Conservation (phyloP, 2,797 vertebrate species). For the Gouania willdenowi region DNA sequence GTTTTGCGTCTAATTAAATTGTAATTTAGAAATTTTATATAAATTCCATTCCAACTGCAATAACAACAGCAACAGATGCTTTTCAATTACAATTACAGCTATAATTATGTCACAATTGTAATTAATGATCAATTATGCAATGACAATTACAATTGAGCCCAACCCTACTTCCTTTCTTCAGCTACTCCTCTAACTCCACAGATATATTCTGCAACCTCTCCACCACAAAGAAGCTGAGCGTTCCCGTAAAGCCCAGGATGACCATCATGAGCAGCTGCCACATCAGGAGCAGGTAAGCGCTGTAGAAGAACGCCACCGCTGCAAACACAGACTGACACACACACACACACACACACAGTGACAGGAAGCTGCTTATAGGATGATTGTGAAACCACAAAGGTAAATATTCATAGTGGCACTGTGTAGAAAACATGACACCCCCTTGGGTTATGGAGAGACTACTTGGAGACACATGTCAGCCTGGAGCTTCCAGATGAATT, state of each 20-base stretch:
- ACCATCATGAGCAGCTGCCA: conserved; percentile 81
- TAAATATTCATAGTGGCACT: not conserved
- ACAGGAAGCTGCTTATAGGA: too few relatives aligned
- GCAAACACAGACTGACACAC: conserved; percentile 74
- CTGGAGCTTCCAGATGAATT: conserved; percentile 40
- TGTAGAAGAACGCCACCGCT: conserved; percentile 81
- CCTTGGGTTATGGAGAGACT: conserved; percentile 5
- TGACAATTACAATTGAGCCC: too few relatives aligned
- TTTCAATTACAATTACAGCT: too few relatives aligned
- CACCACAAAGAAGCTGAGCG: conserved; percentile 77
- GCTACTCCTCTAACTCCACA: conserved; percentile 53
- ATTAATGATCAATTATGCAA: too few relatives aligned
- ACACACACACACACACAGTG: not conserved
- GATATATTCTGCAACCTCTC: conserved; percentile 68
- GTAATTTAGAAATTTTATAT: too few relatives aligned
- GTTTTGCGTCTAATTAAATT: too few relatives aligned
- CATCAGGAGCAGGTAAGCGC: conserved; percentile 70
- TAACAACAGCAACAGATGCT: too few relatives aligned
- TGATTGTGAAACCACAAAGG: not conserved
- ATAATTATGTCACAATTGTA: too few relatives aligned
- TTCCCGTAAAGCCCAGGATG: conserved; percentile 72
- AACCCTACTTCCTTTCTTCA: too few relatives aligned
- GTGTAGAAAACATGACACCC: not conserved
- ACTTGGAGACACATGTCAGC: not conserved
- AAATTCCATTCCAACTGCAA: too few relatives aligned